Base-by-base conservation (phyloP, 2,113 vertebrate species). In the Ramphastos sulfuratus region DNA sequence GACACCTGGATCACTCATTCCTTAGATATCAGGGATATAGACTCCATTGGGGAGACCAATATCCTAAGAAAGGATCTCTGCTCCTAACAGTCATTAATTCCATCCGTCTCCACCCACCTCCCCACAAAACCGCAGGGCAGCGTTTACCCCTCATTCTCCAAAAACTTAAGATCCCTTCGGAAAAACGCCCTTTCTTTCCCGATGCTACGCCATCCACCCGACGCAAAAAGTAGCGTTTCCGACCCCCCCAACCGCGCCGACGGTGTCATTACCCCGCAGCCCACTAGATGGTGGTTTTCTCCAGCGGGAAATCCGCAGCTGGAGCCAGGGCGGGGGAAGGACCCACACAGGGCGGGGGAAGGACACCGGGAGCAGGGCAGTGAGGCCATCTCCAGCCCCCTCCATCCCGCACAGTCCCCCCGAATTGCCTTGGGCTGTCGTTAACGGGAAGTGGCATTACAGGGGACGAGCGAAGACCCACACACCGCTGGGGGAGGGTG, bases 271-370 rank as follows among this genome's bases (percentile, higher is more conserved):
- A 23, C 55, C 33, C 33, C 33, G 30, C 39, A 25, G 17, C 8
- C 90, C 95, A 7, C 88, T 92, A 96, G 95, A 50, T 42, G 70
- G 70, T 72, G 70, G 70, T 10, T 72, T 72, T 18, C 50, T 71
- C 50, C 69, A 71, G 50, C 50, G 69, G 69, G 69, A 71, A 71
- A 30, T 15, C 69, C 69, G 39, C 39, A 39, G 21, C 21, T 64
- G 20, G 20, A 50, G 48, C 48, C 48, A 6, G 48, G 48, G 48
- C 25, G 54, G 24, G 28, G 55, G 55, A 31, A 17, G 55, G 55
- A 30, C 48, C 12, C 48, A 50, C 48, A 23, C 48, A 30, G 25
- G 21, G 48, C 52, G 52, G 27, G 55, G 42, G 42, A 15, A 50
- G 21, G 21, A 23, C 48, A 23, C 6, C 20, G 48, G 48, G 21